Conservation (phyloP, 2,888 invertebrate genomes). For the Omphaloscelis lunosa region DNA sequence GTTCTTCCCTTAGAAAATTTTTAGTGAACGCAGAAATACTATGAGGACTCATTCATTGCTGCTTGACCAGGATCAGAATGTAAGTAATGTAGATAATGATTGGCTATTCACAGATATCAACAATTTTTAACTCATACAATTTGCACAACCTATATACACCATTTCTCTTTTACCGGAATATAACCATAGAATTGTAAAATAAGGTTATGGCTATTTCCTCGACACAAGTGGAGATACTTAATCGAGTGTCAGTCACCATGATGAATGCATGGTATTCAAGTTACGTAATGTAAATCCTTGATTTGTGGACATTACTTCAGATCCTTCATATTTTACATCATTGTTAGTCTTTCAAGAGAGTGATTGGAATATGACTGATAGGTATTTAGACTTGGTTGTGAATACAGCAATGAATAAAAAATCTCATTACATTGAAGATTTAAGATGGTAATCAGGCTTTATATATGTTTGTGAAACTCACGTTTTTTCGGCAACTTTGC, state of each 20-base stretch:
- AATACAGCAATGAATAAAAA: conserved; percentile 13
- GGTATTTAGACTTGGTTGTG: not conserved
- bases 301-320: conserved; percentile 33
- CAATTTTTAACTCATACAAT: not conserved
- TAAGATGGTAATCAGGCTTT: conserved; percentile 16
- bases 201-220: conserved; percentile 25
- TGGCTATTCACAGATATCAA: not conserved
- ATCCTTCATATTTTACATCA: conserved; percentile 22
- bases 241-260: conserved; percentile 52
- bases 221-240: conserved; percentile 35
- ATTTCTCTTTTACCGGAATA: not conserved
- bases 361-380: conserved; percentile 1
- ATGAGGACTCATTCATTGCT: not conserved
- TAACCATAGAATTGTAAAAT: conserved; percentile 24
- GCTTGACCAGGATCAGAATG: not conserved
- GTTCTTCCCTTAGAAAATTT: not conserved
- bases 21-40: too few relatives aligned
- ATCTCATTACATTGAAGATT: conserved; percentile 13
- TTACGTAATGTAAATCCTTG: conserved; percentile 27
- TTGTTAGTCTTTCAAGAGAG: conserved; percentile 15
- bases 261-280: conserved; percentile 46
- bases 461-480: conserved; percentile 26
- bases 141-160: not conserved
- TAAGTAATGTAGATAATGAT: not conserved
- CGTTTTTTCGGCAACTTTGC: conserved; percentile 37